Evolutionary conservation across 2,888 invertebrate genomes (phyloP).

Genomic region (Noctua fimbriata): DNA sequence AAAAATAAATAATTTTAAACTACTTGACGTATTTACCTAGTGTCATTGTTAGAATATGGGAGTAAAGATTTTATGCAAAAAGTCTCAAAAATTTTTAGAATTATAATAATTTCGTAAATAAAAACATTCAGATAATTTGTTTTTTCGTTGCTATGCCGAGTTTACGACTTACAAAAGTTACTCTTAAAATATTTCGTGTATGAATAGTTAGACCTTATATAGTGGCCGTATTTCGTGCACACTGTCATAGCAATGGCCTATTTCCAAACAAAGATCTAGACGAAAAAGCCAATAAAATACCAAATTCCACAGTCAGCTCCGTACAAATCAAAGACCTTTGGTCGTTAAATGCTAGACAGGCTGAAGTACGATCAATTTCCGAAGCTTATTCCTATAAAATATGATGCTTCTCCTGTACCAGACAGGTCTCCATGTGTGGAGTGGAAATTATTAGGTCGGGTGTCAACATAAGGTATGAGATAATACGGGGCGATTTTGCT

Average conservation of each 20-base stretch:
- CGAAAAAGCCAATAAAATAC: constrained; percentile 29
- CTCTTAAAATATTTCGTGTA: no score
- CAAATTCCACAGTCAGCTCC: constrained; percentile 18
- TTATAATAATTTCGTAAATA: no score
- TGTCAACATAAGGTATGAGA: background rate
- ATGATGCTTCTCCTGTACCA: constrained; percentile 17
- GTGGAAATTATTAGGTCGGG: constrained; percentile 23
- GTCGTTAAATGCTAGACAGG: constrained; percentile 17
- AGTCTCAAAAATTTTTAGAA: no score
- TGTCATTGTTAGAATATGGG: no score
- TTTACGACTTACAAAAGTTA: no score
- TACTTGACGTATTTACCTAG: no score
- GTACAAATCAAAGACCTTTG: constrained; percentile 37
- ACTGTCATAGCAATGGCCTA: background rate
- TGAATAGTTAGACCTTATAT: no score
- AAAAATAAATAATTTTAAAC: no score
- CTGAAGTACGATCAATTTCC: constrained; percentile 32
- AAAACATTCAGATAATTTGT: no score
- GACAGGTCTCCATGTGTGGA: constrained; percentile 27
- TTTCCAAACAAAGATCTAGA: constrained; percentile 8
- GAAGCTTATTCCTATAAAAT: constrained; percentile 44
- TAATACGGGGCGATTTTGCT: background rate
- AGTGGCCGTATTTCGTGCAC: background rate
- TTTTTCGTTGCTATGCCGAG: no score
- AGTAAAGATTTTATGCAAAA: no score